These are phyloP conservation scores for Atta texana DNA, from an alignment of 1,140 invertebrate genomes.

Conservation along the genomic window DNA sequence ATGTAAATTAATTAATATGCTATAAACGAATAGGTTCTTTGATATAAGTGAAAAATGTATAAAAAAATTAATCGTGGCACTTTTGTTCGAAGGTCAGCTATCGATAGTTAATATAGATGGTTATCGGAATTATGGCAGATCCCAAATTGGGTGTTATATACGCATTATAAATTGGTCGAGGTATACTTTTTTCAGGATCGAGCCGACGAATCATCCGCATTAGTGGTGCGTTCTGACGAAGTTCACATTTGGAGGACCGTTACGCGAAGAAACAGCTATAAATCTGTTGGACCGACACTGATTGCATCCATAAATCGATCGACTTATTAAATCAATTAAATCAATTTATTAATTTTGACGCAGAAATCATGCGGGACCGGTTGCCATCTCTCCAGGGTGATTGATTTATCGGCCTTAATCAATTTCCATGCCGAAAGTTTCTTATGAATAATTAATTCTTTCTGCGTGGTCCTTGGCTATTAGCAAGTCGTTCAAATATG, in stretches of 20 bases:
- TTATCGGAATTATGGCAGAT: slow-evolving; percentile 39
- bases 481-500: slow-evolving; percentile 48
- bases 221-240: slow-evolving; percentile 22
- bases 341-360: slow-evolving; percentile 76
- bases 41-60: slow-evolving; percentile 1
- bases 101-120: slow-evolving; percentile 34
- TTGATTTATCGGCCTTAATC: slow-evolving; percentile 72
- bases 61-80: background rate
- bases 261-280: slow-evolving; percentile 48
- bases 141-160: slow-evolving; percentile 11
- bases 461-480: slow-evolving; percentile 65
- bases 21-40: background rate
- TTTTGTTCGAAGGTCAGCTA: background rate
- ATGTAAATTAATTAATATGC: slow-evolving; percentile 28
- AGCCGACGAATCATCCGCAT: slow-evolving; percentile 15
- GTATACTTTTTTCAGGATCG: slow-evolving; percentile 16
- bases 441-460: slow-evolving; percentile 73
- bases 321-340: slow-evolving; percentile 76
- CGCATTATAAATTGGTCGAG: background rate
- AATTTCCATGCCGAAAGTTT: slow-evolving; percentile 73
- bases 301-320: slow-evolving; percentile 74
- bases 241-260: slow-evolving; percentile 48
- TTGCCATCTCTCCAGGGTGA: slow-evolving; percentile 47
- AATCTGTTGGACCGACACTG: slow-evolving; percentile 61
- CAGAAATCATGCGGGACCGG: slow-evolving; percentile 57